phyloP scores from a whole-genome alignment of 2,797 vertebrate species.

The Etheostoma perlongum region DNA sequence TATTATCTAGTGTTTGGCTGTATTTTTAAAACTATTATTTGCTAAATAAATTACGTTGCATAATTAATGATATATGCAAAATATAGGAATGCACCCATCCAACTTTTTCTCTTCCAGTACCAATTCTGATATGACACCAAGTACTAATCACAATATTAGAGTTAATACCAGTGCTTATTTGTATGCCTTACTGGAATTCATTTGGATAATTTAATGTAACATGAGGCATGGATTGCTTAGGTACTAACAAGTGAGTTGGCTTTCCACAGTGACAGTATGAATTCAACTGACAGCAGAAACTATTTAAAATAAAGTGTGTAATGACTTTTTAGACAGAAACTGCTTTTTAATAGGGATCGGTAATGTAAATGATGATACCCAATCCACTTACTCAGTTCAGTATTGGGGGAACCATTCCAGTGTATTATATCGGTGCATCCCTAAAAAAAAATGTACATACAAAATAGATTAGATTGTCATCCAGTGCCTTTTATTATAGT shows the following conservation, averaged over 20 bases:
- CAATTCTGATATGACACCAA: not conserved
- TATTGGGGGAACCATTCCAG: not conserved
- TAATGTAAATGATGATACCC: not conserved
- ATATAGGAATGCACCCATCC: not conserved
- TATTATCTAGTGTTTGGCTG: not conserved
- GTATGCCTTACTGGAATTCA: not conserved
- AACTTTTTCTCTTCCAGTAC: not conserved
- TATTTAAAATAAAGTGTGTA: not conserved
- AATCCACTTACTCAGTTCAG: not conserved
- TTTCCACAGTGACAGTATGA: not conserved
- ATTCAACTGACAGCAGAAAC: slow-evolving; percentile 8
- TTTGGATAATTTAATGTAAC: slow-evolving; percentile 1
- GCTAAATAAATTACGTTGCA: not conserved
- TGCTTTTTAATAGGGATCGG: slow-evolving; percentile 7
- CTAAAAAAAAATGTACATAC: not conserved
- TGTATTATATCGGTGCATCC: not conserved
- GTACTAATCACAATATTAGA: not conserved
- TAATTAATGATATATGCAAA: not conserved
- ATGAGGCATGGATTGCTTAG: not conserved
- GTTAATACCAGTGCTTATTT: not conserved
- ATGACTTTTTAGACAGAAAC: not conserved
- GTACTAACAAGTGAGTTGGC: not conserved
- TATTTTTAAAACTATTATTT: not conserved
- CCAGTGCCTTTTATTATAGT: not conserved
- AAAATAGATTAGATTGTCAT: not conserved